A percentile compares a stretch with the other conserved stretches of the same genome.
Conservation (phyloP, 2,888 invertebrate species). For the Epistrophella euchroma region DNA sequence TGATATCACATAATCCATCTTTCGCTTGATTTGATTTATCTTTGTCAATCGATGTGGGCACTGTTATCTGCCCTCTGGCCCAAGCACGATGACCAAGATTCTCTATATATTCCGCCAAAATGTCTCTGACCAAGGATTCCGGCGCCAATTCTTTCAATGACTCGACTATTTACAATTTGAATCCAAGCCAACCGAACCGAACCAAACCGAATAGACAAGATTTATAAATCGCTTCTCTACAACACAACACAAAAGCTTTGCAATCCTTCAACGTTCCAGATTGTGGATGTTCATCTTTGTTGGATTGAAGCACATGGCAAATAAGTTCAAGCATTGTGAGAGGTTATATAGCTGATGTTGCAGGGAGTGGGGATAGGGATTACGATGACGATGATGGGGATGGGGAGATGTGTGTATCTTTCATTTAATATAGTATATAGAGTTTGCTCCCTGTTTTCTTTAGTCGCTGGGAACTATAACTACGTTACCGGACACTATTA, state of each 20-base stretch:
- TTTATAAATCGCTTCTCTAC: constrained; percentile 57
- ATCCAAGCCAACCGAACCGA: constrained; percentile 37
- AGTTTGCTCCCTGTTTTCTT: constrained; percentile 31
- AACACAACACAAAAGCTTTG: constrained; percentile 19
- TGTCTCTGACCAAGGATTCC: constrained; percentile 23
- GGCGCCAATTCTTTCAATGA: constrained; percentile 24
- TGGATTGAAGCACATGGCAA: constrained; percentile 43
- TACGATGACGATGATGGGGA: background rate
- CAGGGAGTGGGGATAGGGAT: too few species aligned
- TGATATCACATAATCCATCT: constrained; percentile 22
- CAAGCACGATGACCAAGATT: constrained; percentile 8
- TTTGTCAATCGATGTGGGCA: constrained; percentile 17
- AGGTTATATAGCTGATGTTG: background rate
- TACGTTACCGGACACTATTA: constrained; percentile 71
- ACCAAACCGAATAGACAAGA: constrained; percentile 35
- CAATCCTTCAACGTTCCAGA: constrained; percentile 25
- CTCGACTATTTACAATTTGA: constrained; percentile 49
- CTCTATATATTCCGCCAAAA: constrained; percentile 2
- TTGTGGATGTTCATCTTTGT: constrained; percentile 22
- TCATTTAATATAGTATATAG: constrained; percentile 39
- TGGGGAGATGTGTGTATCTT: constrained; percentile 24
- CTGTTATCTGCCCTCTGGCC: background rate
- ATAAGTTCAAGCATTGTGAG: background rate
- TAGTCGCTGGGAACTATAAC: constrained; percentile 60
- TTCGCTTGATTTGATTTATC: constrained; percentile 56